Evolutionary conservation across 92 coral and sea anemone genomes (phyloP).

Genomic region (Isaurus tuberculatus): DNA sequence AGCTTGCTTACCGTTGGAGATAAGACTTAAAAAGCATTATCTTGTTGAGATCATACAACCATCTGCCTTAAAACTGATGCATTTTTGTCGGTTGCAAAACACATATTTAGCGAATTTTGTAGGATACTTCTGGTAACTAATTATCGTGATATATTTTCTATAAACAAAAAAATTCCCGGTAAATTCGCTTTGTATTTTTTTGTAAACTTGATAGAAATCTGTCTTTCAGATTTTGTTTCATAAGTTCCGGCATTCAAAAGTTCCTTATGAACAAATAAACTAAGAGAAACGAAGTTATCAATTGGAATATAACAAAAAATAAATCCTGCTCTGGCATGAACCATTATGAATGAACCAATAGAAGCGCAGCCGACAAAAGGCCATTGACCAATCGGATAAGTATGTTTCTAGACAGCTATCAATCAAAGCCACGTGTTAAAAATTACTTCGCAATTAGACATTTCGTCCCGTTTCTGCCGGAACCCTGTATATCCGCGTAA

Average conservation of each 20-base stretch:
- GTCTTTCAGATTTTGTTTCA: conserved; percentile 50
- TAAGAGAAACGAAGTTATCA: conserved; percentile 67
- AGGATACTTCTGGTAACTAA: conserved; percentile 66
- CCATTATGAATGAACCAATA: conserved; percentile 72
- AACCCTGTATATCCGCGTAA: conserved; percentile 77
- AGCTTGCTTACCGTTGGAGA: conserved; percentile 29
- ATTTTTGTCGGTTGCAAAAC: conserved; percentile 58
- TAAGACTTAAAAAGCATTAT: conserved; percentile 22
- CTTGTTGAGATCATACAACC: conserved; percentile 49
- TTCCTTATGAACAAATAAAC: conserved; percentile 60
- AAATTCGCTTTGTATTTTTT: conserved; percentile 57
- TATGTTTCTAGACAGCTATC: conserved; percentile 79
- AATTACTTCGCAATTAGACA: conserved; percentile 93
- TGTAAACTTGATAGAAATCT: conserved; percentile 65
- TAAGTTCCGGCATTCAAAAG: conserved; percentile 83
- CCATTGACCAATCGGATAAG: conserved; percentile 76
- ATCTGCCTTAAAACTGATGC: conserved; percentile 50
- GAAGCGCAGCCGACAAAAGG: conserved; percentile 62
- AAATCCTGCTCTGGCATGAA: conserved; percentile 90
- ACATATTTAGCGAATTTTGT: conserved; percentile 62
- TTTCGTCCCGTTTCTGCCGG: conserved; percentile 89
- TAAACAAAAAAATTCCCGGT: conserved; percentile 58
- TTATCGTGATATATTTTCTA: conserved; percentile 67
- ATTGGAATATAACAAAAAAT: conserved; percentile 72
- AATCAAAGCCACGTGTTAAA: conserved; percentile 95